Percentiles rank a stretch among this genome's conserved stretches.
Conservation (phyloP, 2,113 vertebrate genomes). For the Trichechus manatus region DNA sequence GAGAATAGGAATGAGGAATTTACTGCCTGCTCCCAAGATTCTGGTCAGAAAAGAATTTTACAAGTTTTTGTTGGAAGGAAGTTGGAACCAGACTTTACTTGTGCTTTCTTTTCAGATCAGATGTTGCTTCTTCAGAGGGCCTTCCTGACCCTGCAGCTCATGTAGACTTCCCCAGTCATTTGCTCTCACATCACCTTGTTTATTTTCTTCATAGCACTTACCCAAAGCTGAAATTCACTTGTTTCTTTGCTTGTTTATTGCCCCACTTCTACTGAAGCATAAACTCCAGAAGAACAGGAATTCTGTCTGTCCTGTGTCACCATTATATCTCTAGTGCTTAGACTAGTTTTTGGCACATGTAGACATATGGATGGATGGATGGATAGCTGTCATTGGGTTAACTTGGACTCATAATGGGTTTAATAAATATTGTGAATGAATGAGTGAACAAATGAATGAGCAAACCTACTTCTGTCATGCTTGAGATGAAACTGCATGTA, state of each 20-base stretch:
- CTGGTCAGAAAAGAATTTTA: slow-evolving; percentile 35
- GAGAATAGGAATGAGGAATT: slow-evolving; percentile 31
- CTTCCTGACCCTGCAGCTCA: neutral
- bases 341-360: neutral
- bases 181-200: neutral
- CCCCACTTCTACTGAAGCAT: neutral
- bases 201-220: slow-evolving; percentile 15
- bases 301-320: neutral
- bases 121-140: neutral
- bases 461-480: slow-evolving; percentile 17
- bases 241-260: slow-evolving; percentile 31
- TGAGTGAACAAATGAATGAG: slow-evolving; percentile 1
- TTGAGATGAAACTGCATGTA: slow-evolving; percentile 18
- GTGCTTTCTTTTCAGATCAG: neutral
- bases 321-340: neutral
- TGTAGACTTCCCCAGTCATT: neutral
- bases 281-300: neutral
- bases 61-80: slow-evolving; percentile 56
- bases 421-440: slow-evolving; percentile 20
- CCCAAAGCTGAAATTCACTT: neutral
- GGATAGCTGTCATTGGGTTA: neutral
- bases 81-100: slow-evolving; percentile 31
- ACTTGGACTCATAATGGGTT: neutral
- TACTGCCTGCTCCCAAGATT: slow-evolving; percentile 31
- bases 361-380: neutral